These are phyloP conservation scores for Periophthalmus modestus DNA, from an alignment of 2,113 vertebrate genomes.

Conservation along the genomic window DNA sequence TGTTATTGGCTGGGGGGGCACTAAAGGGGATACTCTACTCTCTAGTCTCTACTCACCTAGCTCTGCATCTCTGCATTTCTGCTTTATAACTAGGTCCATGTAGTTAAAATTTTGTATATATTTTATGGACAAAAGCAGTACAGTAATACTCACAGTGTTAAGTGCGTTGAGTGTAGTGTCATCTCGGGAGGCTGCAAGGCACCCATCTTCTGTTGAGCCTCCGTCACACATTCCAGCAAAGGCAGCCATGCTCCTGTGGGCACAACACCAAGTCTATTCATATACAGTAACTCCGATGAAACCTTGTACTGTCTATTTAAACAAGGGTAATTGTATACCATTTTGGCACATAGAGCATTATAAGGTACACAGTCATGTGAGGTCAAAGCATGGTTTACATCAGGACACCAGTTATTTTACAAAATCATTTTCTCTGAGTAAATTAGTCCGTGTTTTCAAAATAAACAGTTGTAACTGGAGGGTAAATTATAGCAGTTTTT, in stretches of 20 bases:
- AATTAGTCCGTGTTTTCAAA: not conserved
- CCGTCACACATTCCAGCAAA: conserved; percentile 99
- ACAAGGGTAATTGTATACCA: not conserved
- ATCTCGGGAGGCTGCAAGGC: conserved; percentile 93
- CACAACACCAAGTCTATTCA: conserved; percentile 9
- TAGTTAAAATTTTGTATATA: not conserved
- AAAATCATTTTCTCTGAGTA: not conserved
- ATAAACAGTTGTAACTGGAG: not conserved
- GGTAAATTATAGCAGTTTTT: not conserved
- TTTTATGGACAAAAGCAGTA: not conserved
- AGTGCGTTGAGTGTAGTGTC: conserved; percentile 98
- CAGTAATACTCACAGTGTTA: conserved; percentile 87
- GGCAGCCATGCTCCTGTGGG: conserved; percentile 96
- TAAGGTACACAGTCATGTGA: not conserved
- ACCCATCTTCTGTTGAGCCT: conserved; percentile 97
- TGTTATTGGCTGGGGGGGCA: conserved; percentile 37
- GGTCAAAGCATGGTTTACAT: not conserved
- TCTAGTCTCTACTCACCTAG: conserved; percentile 24
- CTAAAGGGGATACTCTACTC: conserved; percentile 23
- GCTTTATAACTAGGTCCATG: not conserved
- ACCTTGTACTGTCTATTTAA: not conserved
- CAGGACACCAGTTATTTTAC: not conserved
- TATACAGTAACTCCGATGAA: not conserved
- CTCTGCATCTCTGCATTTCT: conserved; percentile 1
- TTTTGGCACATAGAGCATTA: not conserved